Evolutionary conservation across 2,113 vertebrate species (phyloP).

Genomic region (Columba janthina): DNA sequence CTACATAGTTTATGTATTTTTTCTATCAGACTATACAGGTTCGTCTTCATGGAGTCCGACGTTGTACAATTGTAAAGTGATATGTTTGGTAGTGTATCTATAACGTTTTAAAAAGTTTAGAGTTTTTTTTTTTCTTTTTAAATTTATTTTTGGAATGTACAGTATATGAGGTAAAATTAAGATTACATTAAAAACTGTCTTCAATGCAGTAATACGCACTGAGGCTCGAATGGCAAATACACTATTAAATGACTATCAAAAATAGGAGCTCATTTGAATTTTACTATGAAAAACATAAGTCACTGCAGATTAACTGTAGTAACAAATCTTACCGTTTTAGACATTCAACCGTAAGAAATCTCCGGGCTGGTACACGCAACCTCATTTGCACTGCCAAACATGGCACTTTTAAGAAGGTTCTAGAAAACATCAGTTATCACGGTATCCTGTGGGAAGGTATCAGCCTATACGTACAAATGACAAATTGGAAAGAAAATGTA

Average conservation of each 20-base stretch:
- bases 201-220: conserved; percentile 79
- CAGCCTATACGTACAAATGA: conserved; percentile 68
- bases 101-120: conserved; percentile 90
- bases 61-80: conserved; percentile 92
- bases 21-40: conserved; percentile 81
- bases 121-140: background rate
- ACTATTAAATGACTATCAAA: conserved; percentile 97
- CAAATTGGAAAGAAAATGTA: conserved; percentile 76
- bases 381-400: conserved; percentile 80
- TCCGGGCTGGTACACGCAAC: conserved; percentile 78
- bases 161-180: conserved; percentile 99
- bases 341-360: conserved; percentile 81
- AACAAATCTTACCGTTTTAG: conserved; percentile 76
- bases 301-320: conserved; percentile 70
- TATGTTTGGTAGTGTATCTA: conserved; percentile 94
- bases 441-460: conserved; percentile 62
- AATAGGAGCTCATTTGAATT: conserved; percentile 86
- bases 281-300: conserved; percentile 83
- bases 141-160: conserved; percentile 92
- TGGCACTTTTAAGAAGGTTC: conserved; percentile 78
- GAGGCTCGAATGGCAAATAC: conserved; percentile 89
- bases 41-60: conserved; percentile 79
- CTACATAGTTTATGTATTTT: conserved; percentile 55
- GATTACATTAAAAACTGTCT: conserved; percentile 95
- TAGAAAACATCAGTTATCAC: conserved; percentile 76